Evolutionary conservation across 2,888 invertebrate genomes (phyloP).

Genomic region (Meliscaeva auricollis): DNA sequence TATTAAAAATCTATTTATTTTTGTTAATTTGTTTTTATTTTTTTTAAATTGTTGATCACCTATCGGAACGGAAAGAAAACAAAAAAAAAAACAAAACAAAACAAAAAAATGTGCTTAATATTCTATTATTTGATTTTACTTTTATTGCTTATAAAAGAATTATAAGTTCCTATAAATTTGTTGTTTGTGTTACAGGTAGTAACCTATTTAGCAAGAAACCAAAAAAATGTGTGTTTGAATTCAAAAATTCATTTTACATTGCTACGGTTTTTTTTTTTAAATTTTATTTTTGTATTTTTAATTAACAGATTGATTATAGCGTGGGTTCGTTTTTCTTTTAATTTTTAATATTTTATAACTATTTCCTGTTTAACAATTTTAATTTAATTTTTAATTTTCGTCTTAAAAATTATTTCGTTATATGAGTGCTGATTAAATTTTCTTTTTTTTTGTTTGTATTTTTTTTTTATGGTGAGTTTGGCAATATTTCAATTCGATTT

Average conservation of each 20-base stretch:
- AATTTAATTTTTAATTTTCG: constrained; percentile 8
- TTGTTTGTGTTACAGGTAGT: constrained; percentile 11
- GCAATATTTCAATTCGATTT: constrained; percentile 66
- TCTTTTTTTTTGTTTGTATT: background rate
- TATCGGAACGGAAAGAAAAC: constrained; percentile 24
- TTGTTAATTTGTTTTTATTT: constrained; percentile 19
- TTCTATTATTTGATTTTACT: constrained; percentile 18
- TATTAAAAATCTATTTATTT: constrained; percentile 58
- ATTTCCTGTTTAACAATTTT: constrained; percentile 35
- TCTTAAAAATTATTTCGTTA: constrained; percentile 44
- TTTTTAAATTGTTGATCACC: constrained; percentile 36
- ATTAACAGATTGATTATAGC: constrained; percentile 68
- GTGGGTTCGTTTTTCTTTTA: constrained; percentile 49
- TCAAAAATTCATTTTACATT: constrained; percentile 35
- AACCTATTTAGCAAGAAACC: constrained; percentile 46
- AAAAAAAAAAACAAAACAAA: background rate
- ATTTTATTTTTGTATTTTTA: constrained; percentile 14
- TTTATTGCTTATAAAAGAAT: constrained; percentile 44
- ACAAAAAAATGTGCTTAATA: constrained; percentile 6
- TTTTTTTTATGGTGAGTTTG: constrained; percentile 63
- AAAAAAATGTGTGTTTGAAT: constrained; percentile 29
- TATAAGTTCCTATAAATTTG: constrained; percentile 10
- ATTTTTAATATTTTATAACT: constrained; percentile 7
- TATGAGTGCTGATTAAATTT: constrained; percentile 38
- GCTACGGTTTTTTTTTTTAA: constrained; percentile 24